Evolutionary conservation across 2,888 invertebrate genomes (phyloP).

Genomic region (Unio pictorum): DNA sequence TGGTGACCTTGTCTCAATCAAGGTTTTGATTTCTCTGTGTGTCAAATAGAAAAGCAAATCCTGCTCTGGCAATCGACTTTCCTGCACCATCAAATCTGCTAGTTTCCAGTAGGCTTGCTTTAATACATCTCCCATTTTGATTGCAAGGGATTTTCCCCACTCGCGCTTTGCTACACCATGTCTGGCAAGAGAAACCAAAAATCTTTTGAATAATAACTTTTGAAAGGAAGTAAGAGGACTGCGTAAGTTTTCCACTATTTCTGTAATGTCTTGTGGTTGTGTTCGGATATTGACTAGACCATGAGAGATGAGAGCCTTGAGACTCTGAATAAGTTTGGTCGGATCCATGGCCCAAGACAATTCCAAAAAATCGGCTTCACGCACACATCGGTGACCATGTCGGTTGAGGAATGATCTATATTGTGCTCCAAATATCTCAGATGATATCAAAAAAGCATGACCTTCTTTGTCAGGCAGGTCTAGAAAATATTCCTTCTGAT

Average conservation of each 20-base stretch:
- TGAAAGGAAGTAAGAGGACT: background rate
- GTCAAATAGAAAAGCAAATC: constrained; percentile 80
- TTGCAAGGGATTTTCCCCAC: constrained; percentile 75
- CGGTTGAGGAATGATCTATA: constrained; percentile 75
- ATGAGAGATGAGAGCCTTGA: constrained; percentile 73
- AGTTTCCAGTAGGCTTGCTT: constrained; percentile 77
- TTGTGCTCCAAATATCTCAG: too few relatives aligned
- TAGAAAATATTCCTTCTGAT: background rate
- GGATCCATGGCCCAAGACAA: constrained; percentile 45
- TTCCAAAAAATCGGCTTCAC: constrained; percentile 72
- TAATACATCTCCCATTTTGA: constrained; percentile 74
- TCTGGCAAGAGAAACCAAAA: constrained; percentile 70
- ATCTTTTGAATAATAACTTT: constrained; percentile 2
- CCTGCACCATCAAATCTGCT: constrained; percentile 75
- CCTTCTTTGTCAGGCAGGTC: background rate
- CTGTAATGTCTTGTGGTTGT: background rate
- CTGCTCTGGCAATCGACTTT: constrained; percentile 78
- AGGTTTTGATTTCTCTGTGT: constrained; percentile 76
- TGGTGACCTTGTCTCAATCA: constrained; percentile 75
- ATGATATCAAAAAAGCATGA: too few relatives aligned
- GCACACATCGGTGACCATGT: constrained; percentile 79
- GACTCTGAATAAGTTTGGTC: constrained; percentile 27
- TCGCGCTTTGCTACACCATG: constrained; percentile 78
- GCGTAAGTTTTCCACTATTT: constrained; percentile 4
- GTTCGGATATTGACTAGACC: background rate